These are phyloP conservation scores for Amblyteles armatorius DNA, from an alignment of 2,888 invertebrate species.

Conservation along the genomic window DNA sequence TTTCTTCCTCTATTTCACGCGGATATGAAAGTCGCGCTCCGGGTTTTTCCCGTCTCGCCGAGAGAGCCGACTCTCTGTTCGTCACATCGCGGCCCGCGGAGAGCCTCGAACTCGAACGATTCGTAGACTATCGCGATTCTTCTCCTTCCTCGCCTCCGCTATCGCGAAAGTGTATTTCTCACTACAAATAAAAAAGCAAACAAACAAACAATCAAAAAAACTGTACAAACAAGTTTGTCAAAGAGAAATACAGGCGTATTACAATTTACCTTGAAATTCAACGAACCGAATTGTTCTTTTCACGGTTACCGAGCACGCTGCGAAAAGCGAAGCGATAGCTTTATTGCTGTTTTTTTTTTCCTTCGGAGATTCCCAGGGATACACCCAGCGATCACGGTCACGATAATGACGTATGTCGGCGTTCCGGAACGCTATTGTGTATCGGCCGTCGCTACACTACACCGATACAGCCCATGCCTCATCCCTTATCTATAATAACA, in stretches of 20 bases:
- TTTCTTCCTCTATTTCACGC: background rate
- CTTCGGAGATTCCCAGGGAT: background rate
- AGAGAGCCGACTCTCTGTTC: background rate
- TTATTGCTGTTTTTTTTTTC: conserved; percentile 25
- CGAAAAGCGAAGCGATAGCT: background rate
- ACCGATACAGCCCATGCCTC: conserved; percentile 26
- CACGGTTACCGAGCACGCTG: background rate
- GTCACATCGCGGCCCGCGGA: background rate
- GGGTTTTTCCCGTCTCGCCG: background rate
- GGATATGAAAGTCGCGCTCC: conserved; percentile 1
- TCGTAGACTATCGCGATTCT: background rate
- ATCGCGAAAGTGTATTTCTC: background rate
- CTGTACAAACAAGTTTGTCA: background rate
- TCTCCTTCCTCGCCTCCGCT: background rate
- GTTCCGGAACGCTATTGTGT: conserved; percentile 40
- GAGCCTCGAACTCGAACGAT: background rate
- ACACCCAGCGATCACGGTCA: conserved; percentile 25
- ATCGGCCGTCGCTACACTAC: conserved; percentile 2
- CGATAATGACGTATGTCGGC: conserved; percentile 37
- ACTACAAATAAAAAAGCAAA: background rate
- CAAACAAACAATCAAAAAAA: background rate
- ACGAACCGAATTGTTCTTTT: conserved; percentile 3
- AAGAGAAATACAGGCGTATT: background rate
- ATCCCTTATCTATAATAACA: conserved; percentile 21
- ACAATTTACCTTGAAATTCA: conserved; percentile 11